Evolutionary conservation across 2,113 vertebrate species (phyloP).

Genomic region (Meriones unguiculatus): DNA sequence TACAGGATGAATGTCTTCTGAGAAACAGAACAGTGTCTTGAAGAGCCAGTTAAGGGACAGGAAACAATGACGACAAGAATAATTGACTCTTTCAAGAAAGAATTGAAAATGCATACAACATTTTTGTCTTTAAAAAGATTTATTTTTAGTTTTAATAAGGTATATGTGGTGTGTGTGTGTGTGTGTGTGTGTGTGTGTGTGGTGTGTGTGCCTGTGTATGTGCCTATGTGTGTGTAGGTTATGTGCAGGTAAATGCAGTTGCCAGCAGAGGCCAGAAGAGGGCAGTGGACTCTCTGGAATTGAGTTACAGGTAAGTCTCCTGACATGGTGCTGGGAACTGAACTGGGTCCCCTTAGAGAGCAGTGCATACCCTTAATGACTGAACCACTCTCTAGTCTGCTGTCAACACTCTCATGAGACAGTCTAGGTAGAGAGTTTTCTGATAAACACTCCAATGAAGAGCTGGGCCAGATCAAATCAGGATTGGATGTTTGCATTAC

Average conservation of each 20-base stretch:
- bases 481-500: background rate
- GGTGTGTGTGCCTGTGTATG: too few species aligned
- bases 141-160: background rate
- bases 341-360: background rate
- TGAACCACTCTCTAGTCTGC: too few species aligned
- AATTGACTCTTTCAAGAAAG: background rate
- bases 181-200: too few species aligned
- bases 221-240: too few species aligned
- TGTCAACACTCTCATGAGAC: background rate
- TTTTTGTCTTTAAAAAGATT: background rate
- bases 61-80: background rate
- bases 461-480: background rate
- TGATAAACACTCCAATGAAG: background rate
- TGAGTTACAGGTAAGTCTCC: background rate
- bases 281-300: background rate
- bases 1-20: slow-evolving; percentile 47
- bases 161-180: background rate
- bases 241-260: too few species aligned
- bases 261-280: background rate
- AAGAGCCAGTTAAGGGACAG: background rate
- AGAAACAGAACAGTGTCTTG: slow-evolving; percentile 18
- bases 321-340: background rate
- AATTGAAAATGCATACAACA: background rate
- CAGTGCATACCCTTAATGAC: background rate
- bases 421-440: background rate